phyloP scores from a whole-genome alignment of 2,797 vertebrate species.

The Tolypeutes matacus region DNA sequence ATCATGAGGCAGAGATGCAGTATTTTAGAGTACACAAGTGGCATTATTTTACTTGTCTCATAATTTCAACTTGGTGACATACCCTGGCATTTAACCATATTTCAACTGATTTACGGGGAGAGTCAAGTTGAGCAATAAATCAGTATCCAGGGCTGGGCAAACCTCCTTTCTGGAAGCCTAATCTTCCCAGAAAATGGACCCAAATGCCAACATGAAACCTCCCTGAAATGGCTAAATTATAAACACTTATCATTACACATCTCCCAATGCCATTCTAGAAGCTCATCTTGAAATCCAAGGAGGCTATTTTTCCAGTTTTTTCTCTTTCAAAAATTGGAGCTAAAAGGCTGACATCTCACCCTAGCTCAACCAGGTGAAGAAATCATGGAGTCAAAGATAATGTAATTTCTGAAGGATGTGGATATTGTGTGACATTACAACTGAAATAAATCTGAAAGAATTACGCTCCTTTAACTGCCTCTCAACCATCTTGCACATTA shows the following conservation, averaged over 20 bases:
- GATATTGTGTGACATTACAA: constrained; percentile 57
- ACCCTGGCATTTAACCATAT: not conserved
- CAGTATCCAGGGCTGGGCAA: not conserved
- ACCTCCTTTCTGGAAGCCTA: not conserved
- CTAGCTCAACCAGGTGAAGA: not conserved
- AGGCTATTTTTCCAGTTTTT: not conserved
- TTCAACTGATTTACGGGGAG: not conserved
- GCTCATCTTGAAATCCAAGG: not conserved
- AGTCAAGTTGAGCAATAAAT: not conserved
- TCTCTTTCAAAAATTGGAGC: constrained; percentile 5
- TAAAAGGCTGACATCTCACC: constrained; percentile 1
- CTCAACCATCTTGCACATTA: constrained; percentile 12
- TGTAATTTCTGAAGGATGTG: not conserved
- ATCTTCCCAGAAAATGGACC: not conserved
- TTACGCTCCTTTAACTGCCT: constrained; percentile 35
- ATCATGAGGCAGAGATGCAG: not conserved
- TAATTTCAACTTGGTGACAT: not conserved
- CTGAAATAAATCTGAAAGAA: constrained; percentile 38
- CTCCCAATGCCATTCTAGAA: not conserved
- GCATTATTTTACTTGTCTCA: not conserved
- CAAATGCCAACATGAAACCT: not conserved
- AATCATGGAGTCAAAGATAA: not conserved
- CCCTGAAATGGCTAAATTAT: not conserved
- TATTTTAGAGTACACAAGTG: not conserved
- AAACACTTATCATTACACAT: fast-evolving